phyloP scores from a whole-genome alignment of 2,888 invertebrate species.

The Sminthurinus aureus region DNA sequence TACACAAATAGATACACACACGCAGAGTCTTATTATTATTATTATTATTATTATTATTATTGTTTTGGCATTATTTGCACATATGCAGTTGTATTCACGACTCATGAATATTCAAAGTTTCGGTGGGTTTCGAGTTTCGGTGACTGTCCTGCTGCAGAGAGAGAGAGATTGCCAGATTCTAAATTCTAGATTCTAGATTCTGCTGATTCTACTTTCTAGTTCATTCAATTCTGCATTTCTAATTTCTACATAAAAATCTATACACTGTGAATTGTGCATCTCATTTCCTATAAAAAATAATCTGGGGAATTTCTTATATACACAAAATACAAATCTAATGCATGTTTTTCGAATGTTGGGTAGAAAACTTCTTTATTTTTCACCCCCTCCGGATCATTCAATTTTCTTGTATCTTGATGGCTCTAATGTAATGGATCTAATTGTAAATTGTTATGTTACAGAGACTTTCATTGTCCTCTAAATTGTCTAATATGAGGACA shows the following conservation, averaged over 20 bases:
- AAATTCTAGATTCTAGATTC: too few relatives aligned
- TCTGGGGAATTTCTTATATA: too few relatives aligned
- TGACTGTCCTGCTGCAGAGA: too few relatives aligned
- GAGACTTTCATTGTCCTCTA: background rate
- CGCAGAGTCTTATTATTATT: background rate
- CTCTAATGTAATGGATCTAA: slow-evolving; percentile 34
- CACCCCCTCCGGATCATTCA: background rate
- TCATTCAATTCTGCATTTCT: too few relatives aligned
- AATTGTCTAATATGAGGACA: background rate
- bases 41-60: background rate
- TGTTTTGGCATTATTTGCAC: background rate
- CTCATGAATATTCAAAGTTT: too few relatives aligned
- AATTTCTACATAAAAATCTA: too few relatives aligned
- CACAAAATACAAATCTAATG: too few relatives aligned
- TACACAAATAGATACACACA: slow-evolving; percentile 4
- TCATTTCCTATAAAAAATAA: background rate
- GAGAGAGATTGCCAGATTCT: too few relatives aligned
- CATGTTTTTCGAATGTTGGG: too few relatives aligned
- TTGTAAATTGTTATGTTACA: slow-evolving; percentile 20
- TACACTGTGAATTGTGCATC: background rate
- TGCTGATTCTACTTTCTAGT: too few relatives aligned
- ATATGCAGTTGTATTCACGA: background rate
- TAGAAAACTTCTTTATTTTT: background rate
- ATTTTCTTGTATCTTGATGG: too few relatives aligned
- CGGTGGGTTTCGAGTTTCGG: too few relatives aligned